These are phyloP conservation scores for Apogon talboti DNA, from an alignment of 2,797 vertebrate genomes.

Conservation along the genomic window DNA sequence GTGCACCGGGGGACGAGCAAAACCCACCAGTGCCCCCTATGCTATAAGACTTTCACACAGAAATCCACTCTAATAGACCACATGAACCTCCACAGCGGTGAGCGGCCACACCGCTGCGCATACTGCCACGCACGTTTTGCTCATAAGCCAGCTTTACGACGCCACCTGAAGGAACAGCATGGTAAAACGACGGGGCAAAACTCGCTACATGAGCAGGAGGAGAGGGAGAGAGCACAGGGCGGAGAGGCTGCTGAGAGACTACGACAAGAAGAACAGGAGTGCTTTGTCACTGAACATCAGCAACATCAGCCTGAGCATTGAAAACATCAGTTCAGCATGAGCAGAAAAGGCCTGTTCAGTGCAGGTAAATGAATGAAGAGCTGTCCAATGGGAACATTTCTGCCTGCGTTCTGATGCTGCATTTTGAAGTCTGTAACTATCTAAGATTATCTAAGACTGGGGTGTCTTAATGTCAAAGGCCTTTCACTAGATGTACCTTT, in stretches of 20 bases:
- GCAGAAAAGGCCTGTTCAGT: background rate
- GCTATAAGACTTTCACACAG: slow-evolving; percentile 95
- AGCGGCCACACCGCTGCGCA: slow-evolving; percentile 91
- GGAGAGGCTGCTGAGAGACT: slow-evolving; percentile 35
- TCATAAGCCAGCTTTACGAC: slow-evolving; percentile 93
- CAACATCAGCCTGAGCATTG: slow-evolving; percentile 37
- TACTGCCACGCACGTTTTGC: slow-evolving; percentile 95
- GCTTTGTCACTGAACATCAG: slow-evolving; percentile 51
- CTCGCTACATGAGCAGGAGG: slow-evolving; percentile 89
- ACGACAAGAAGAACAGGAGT: slow-evolving; percentile 67
- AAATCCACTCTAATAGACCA: slow-evolving; percentile 95
- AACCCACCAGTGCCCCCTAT: slow-evolving; percentile 91
- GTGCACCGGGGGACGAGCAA: slow-evolving; percentile 90
- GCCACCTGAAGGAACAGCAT: slow-evolving; percentile 95
- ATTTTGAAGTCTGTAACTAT: background rate
- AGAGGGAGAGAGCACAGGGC: slow-evolving; percentile 76
- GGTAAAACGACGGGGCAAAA: slow-evolving; percentile 95
- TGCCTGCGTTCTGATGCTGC: background rate
- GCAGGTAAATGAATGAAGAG: background rate
- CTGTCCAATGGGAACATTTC: background rate
- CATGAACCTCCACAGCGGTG: slow-evolving; percentile 96
- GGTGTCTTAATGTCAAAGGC: slow-evolving; percentile 6
- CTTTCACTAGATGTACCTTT: background rate
- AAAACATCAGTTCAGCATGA: background rate
- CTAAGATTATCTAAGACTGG: too few species aligned